Conservation (phyloP, 2,888 invertebrate species). For the Allophyes oxyacanthae region DNA sequence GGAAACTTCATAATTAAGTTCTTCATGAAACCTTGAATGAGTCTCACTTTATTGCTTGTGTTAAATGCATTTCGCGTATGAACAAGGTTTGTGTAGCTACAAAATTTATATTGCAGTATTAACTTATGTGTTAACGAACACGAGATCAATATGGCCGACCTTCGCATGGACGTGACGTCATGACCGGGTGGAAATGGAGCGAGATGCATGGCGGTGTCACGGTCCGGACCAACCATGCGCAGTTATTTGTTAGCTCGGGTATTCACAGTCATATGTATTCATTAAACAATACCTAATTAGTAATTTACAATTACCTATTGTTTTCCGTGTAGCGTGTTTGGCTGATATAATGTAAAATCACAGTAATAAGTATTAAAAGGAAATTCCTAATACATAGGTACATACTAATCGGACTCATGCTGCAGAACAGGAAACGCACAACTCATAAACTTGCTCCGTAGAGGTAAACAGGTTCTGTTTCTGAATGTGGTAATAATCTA, state of each 20-base stretch:
- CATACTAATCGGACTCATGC: constrained; percentile 42
- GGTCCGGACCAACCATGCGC: constrained; percentile 63
- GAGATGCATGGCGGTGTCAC: constrained; percentile 78
- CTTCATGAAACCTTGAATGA: constrained; percentile 16
- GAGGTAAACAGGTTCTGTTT: constrained; percentile 65
- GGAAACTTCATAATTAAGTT: too few species aligned
- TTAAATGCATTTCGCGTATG: constrained; percentile 34
- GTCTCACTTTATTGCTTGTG: constrained; percentile 19
- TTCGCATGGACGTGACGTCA: constrained; percentile 83
- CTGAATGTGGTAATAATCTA: constrained; percentile 56
- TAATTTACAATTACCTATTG: constrained; percentile 33
- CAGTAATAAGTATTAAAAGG: constrained; percentile 35
- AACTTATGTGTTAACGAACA: constrained; percentile 58
- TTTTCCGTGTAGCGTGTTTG: constrained; percentile 28
- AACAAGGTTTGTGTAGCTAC: constrained; percentile 20
- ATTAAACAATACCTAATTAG: constrained; percentile 27
- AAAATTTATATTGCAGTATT: constrained; percentile 28
- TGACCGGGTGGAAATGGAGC: constrained; percentile 77
- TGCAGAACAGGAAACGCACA: constrained; percentile 65
- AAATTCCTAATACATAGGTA: constrained; percentile 53
- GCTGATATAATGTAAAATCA: constrained; percentile 31
- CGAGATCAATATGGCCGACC: constrained; percentile 86
- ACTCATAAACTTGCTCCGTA: constrained; percentile 57
- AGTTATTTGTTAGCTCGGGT: constrained; percentile 5
- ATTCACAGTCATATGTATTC: constrained; percentile 10